Conservation (phyloP, 2,113 vertebrate genomes). For the Solenodon paradoxus region DNA sequence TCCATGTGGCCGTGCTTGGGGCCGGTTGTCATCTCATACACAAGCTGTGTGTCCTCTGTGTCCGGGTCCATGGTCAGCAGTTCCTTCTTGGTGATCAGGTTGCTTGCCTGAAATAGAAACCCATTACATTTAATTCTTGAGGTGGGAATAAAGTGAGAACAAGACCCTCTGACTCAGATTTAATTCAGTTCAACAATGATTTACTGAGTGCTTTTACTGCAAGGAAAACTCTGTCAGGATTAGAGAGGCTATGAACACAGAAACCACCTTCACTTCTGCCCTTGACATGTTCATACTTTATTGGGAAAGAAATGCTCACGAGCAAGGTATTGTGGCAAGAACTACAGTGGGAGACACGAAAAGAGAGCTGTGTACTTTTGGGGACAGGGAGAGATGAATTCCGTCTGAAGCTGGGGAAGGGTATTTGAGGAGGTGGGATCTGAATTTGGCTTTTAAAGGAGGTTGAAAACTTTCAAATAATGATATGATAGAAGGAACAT, state of each 20-base stretch:
- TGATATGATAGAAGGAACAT: not conserved
- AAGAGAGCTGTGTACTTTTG: not conserved
- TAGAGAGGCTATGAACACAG: not conserved
- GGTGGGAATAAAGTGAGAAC: slow-evolving; percentile 50
- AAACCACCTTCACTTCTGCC: not conserved
- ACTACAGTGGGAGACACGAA: not conserved
- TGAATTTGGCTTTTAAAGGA: slow-evolving; percentile 2
- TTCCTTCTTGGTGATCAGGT: slow-evolving; percentile 96
- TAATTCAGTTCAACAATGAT: slow-evolving; percentile 57
- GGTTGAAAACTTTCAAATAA: not conserved
- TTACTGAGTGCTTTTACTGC: slow-evolving; percentile 45
- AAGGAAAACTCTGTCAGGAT: not conserved
- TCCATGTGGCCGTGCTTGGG: slow-evolving; percentile 92
- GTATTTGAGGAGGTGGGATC: not conserved
- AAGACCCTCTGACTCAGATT: slow-evolving; percentile 63
- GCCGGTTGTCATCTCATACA: slow-evolving; percentile 88
- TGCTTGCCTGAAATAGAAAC: slow-evolving; percentile 89
- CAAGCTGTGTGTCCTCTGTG: slow-evolving; percentile 91
- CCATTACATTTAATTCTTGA: slow-evolving; percentile 64
- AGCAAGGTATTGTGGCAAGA: not conserved
- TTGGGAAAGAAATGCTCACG: not conserved
- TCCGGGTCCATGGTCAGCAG: slow-evolving; percentile 93
- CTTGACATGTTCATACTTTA: not conserved
- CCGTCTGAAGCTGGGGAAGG: not conserved
- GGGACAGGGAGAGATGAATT: not conserved